These are phyloP conservation scores for Condylostylus longicornis DNA, from an alignment of 1,140 invertebrate species.

Conservation along the genomic window DNA sequence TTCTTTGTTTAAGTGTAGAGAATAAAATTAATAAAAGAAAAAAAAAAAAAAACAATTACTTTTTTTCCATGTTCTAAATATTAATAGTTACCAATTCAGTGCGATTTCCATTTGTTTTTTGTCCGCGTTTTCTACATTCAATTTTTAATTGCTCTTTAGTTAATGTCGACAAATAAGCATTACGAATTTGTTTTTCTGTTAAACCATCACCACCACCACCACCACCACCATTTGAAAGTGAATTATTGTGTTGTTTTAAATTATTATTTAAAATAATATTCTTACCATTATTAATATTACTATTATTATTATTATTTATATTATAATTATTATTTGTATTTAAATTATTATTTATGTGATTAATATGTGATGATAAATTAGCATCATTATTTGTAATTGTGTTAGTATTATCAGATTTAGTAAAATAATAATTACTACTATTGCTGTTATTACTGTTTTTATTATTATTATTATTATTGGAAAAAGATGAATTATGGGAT, in stretches of 20 bases:
- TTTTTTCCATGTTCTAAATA: slow-evolving; percentile 1
- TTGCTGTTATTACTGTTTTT: too few relatives aligned
- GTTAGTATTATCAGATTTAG: too few relatives aligned
- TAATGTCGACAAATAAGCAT: slow-evolving; percentile 36
- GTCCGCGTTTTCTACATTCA: slow-evolving; percentile 43
- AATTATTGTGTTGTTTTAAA: too few relatives aligned
- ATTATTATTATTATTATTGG: not conserved
- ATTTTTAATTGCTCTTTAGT: slow-evolving; percentile 44
- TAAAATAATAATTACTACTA: too few relatives aligned
- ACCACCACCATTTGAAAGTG: slow-evolving; percentile 1
- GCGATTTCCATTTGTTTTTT: slow-evolving; percentile 44
- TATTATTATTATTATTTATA: too few relatives aligned
- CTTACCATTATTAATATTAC: too few relatives aligned
- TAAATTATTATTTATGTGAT: not conserved
- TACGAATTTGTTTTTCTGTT: slow-evolving; percentile 6
- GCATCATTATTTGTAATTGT: too few relatives aligned
- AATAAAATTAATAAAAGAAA: too few relatives aligned
- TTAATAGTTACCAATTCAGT: slow-evolving; percentile 42
- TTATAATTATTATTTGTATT: too few relatives aligned
- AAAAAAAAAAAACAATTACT: not conserved
- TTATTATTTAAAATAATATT: too few relatives aligned
- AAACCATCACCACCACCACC: not conserved
- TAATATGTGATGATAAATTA: not conserved
- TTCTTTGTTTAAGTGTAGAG: too few relatives aligned
- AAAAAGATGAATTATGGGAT: not conserved